Conservation (phyloP, 2,113 vertebrate species). For the Laticauda colubrina region DNA sequence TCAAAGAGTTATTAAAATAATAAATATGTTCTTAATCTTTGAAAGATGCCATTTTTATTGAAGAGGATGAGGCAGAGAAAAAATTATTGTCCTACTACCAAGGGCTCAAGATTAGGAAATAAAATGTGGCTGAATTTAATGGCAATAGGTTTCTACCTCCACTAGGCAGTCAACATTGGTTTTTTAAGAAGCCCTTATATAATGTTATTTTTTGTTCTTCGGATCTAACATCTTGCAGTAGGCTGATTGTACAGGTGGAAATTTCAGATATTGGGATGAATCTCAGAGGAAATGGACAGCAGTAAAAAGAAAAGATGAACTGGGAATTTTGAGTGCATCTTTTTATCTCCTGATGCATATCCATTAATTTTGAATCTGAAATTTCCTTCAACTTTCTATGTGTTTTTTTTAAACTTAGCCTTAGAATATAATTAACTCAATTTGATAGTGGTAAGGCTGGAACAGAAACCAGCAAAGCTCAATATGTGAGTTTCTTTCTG, state of each 20-base stretch:
- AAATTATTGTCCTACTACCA: background rate
- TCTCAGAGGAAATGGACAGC: background rate
- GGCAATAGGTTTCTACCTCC: background rate
- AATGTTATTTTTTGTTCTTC: background rate
- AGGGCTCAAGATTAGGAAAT: background rate
- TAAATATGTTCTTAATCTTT: background rate
- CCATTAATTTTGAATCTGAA: background rate
- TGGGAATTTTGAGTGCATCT: background rate
- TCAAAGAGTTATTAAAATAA: background rate
- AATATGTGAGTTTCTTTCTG: background rate
- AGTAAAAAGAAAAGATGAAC: background rate
- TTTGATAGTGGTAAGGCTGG: background rate
- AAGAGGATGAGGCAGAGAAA: background rate
- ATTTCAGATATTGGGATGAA: background rate
- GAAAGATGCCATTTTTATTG: background rate
- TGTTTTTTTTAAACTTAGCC: background rate
- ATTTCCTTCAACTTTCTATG: background rate
- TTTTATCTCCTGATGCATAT: background rate
- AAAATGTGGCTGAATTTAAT: background rate
- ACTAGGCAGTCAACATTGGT: background rate
- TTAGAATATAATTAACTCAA: background rate
- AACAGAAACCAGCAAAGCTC: background rate
- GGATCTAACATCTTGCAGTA: background rate
- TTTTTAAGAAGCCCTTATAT: too few relatives aligned
- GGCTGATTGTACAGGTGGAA: background rate